These are phyloP conservation scores for Carposina sasakii DNA, from an alignment of 1,140 invertebrate genomes.

Conservation along the genomic window DNA sequence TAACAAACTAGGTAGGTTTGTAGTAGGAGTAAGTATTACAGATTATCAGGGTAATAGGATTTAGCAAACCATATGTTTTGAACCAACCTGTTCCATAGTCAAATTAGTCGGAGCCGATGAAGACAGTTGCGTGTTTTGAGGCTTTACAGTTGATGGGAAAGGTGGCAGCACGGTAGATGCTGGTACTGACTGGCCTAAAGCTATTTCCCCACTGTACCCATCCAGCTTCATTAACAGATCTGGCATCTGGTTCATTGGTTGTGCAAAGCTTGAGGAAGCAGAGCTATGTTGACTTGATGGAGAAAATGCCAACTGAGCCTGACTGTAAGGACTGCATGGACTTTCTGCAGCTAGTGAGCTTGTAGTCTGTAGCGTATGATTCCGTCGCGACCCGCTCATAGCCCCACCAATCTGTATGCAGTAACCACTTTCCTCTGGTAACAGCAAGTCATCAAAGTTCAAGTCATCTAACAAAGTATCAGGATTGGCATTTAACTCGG, in stretches of 20 bases:
- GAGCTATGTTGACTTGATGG: constrained; percentile 74
- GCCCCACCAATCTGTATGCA: constrained; percentile 66
- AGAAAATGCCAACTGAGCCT: constrained; percentile 70
- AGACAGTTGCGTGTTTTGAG: constrained; percentile 79
- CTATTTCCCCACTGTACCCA: constrained; percentile 65
- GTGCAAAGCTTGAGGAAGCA: constrained; percentile 73
- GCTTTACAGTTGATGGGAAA: constrained; percentile 58
- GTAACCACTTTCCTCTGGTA: constrained; percentile 78
- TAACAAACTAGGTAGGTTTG: too few species aligned
- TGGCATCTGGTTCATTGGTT: constrained; percentile 73
- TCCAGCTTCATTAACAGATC: constrained; percentile 79
- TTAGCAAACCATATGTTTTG: constrained; percentile 3
- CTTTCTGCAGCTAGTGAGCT: constrained; percentile 62
- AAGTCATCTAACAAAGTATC: constrained; percentile 86
- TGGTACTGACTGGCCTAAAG: constrained; percentile 76
- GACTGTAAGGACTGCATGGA: constrained; percentile 61
- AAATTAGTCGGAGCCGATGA: constrained; percentile 89
- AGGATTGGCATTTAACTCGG: constrained; percentile 89
- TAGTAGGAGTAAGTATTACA: too few species aligned
- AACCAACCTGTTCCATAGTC: constrained; percentile 76
- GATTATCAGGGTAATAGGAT: too few species aligned
- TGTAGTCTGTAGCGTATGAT: constrained; percentile 53
- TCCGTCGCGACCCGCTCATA: constrained; percentile 59
- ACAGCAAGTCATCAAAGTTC: constrained; percentile 87
- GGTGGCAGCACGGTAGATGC: constrained; percentile 63